Evolutionary conservation across 2,797 vertebrate species (phyloP), one percentile per base, ranked within the genome.

Genomic region (Lindbergichthys nudifrons): DNA sequence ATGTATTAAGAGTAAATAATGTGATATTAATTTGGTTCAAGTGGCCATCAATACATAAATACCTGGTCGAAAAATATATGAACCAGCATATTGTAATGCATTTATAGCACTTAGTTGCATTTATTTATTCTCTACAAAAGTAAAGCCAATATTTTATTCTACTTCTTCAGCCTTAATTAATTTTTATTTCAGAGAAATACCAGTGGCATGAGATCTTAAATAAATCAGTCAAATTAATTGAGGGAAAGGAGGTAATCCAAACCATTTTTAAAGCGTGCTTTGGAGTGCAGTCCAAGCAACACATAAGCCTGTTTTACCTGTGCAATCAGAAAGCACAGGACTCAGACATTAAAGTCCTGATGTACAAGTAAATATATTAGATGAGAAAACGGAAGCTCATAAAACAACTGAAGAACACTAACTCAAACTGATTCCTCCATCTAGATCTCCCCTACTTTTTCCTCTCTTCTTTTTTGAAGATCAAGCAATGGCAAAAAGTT

Each of bases 401-500:
- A 63, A 88, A 92, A 87, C 78, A 88, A 83, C 72, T 65, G 19
- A 84, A 70, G 81, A 87, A 85, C 68, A 79, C 78, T 32, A 87
- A 90, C 84, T 89, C 70, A 81, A 83, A 86, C 80, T 76, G 78
- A 90, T 92, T 91, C 81, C 90, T 88, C 86, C 89, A 83, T 94
- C 89, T 79, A 86, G 82, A 90, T 89, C 88, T 91, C 87, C 82
- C 73, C 86, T 86, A 92, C 92, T 91, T 94, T 93, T 83, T 73
- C 78, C 78, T 85, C 86, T 89, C 88, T 91, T 91, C 86, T 90
- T 94, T 93, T 95, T 93, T 95, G 90, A 95, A 96, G 95, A 96
- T 96, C 95, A 96, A 96, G 95, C 94, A 91, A 94, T 92, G 93
- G 94, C 91, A 95, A 95, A 95, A 96, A 96, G 93, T 95, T 95